A percentile compares a stretch with the other conserved stretches of the same genome.
Evolutionary conservation across 2,797 vertebrate species (phyloP).

Genomic region (Sitta carolinensis): DNA sequence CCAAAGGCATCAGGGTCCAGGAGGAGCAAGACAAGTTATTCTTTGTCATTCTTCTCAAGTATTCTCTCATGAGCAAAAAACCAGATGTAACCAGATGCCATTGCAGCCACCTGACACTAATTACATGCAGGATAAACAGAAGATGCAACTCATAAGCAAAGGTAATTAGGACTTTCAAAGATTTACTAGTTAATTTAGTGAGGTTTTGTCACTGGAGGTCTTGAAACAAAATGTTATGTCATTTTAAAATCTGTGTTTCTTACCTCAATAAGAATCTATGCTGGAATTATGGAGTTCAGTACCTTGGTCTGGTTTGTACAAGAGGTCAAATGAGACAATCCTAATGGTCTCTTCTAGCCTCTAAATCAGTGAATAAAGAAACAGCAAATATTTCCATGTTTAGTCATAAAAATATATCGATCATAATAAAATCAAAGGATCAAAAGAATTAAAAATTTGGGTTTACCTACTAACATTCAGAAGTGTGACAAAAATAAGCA

Average conservation of each 20-base stretch:
- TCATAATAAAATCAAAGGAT: neutral
- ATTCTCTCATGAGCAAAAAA: neutral
- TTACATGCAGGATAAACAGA: neutral
- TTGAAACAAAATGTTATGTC: neutral
- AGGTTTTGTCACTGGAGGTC: neutral
- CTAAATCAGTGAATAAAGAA: neutral
- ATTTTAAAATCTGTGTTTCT: neutral
- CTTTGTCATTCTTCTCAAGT: neutral
- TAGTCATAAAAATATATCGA: neutral
- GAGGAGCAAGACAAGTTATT: neutral
- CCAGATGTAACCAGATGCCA: neutral
- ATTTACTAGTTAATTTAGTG: neutral
- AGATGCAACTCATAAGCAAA: neutral
- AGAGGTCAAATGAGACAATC: neutral
- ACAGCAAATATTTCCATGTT: neutral
- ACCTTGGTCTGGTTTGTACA: neutral
- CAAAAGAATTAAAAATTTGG: neutral
- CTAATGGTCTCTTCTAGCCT: neutral
- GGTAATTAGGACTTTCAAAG: neutral
- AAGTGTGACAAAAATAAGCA: neutral
- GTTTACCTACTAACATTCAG: neutral
- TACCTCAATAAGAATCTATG: neutral
- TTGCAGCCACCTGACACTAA: neutral
- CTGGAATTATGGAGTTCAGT: neutral
- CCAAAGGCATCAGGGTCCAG: neutral